These are phyloP conservation scores for Thereva unica DNA, from an alignment of 2,888 invertebrate species.

Conservation along the genomic window DNA sequence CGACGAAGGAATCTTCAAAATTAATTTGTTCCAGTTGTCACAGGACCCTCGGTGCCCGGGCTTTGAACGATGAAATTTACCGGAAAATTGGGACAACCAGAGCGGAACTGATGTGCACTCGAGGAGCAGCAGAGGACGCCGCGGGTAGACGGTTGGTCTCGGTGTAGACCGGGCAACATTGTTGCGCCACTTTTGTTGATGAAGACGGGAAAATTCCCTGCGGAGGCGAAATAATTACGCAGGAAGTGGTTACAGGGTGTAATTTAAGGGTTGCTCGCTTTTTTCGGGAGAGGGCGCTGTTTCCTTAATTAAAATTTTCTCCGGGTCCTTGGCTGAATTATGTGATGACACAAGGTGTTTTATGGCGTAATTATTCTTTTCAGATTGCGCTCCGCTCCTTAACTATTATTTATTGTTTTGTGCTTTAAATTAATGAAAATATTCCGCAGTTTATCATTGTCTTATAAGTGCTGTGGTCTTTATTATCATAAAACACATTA, in stretches of 20 bases:
- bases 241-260: no score
- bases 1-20: no score
- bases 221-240: no score
- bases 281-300: background rate
- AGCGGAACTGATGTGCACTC: slow-evolving; percentile 24
- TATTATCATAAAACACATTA: no score
- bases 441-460: no score
- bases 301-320: slow-evolving; percentile 31
- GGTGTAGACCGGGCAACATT: slow-evolving; percentile 6
- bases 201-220: no score
- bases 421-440: background rate
- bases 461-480: no score
- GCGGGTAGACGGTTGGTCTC: background rate
- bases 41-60: background rate
- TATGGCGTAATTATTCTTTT: slow-evolving; percentile 17
- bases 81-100: slow-evolving; percentile 33
- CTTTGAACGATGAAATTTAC: slow-evolving; percentile 22
- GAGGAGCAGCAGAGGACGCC: slow-evolving; percentile 6
- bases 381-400: background rate
- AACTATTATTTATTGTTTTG: slow-evolving; percentile 6
- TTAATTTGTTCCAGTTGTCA: no score
- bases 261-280: no score
- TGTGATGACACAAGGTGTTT: background rate
- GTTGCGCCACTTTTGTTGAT: slow-evolving; percentile 5
- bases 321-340: slow-evolving; percentile 3